Evolutionary conservation across 2,113 vertebrate genomes (phyloP).

Genomic region (Pseudonaja textilis): DNA sequence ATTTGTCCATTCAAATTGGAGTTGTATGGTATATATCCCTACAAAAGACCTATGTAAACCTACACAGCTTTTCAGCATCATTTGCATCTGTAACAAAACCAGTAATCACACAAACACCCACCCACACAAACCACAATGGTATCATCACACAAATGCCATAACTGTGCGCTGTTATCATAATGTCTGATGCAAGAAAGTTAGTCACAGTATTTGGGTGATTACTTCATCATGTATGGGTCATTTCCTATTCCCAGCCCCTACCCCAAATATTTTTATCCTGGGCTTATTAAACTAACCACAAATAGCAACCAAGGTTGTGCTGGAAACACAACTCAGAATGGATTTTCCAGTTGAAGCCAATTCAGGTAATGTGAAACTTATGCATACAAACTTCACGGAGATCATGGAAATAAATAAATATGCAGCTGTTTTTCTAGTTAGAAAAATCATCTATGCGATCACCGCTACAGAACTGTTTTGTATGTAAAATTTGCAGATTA

Average conservation of each 20-base stretch:
- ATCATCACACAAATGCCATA: not conserved
- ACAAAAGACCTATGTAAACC: not conserved
- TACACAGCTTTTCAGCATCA: not conserved
- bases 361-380: not conserved
- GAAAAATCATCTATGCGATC: not conserved
- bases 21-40: not conserved
- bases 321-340: not conserved
- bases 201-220: not conserved
- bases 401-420: not conserved
- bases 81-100: not conserved
- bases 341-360: not conserved
- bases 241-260: not conserved
- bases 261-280: not conserved
- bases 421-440: not conserved
- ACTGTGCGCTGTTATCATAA: not conserved
- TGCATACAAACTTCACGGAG: not conserved
- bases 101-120: not conserved
- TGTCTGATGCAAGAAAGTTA: not conserved
- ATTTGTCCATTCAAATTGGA: not conserved
- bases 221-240: not conserved
- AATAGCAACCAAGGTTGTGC: not conserved
- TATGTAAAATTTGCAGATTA: not conserved
- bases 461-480: not conserved
- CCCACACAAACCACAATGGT: not conserved
- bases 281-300: not conserved